Base-by-base conservation (phyloP, 2,888 invertebrate genomes). In the Bombylius discolor region DNA sequence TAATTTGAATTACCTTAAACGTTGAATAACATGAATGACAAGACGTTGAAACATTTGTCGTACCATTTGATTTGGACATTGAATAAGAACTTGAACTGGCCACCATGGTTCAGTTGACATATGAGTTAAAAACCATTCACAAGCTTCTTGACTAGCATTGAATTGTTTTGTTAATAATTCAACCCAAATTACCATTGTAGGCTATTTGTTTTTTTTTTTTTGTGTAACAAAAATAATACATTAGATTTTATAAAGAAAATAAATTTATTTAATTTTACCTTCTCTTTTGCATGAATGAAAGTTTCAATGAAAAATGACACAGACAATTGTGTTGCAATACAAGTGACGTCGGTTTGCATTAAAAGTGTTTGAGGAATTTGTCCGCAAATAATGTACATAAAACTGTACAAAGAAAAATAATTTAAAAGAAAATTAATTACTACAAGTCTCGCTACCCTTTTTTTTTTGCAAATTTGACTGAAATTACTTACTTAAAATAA, bases 121-220 rank as follows among this genome's bases (percentile, higher is more conserved):
- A 68, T 91, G 89, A 59, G 91, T 87, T 54, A 96, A 77, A 71
- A 95, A 92, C 89, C 95, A 93, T 70, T 93, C 85, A 53, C 90
- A 89, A 3, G 91, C 90, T 53, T 88, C 87, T 62, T 88, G 86
- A 49, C 92, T 93, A 47, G 89, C 85, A 73, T 92, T 93, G 71
- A 95, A 94, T 73, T 94, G 94, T 68, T 96, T 96, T 9, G 94
- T 95, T 39, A 95, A 80, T 59, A 95, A 73, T 71, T 96, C 95
- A 58, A 95, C 94, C 95, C 95, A 96, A 62, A 95, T 91, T 48
- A 94, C 89, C 90, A 95, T 93, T 1, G 94, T 95, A 6, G 95
- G 94, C 84, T 89, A 65, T 23, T 1, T 23, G 1, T 23, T 23
- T 23, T 23, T 23, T 23, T 23, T 23, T 23, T 23, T n/a, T n/a